Evolutionary conservation across 2,113 vertebrate genomes (phyloP).

Genomic region (Platichthys stellatus): DNA sequence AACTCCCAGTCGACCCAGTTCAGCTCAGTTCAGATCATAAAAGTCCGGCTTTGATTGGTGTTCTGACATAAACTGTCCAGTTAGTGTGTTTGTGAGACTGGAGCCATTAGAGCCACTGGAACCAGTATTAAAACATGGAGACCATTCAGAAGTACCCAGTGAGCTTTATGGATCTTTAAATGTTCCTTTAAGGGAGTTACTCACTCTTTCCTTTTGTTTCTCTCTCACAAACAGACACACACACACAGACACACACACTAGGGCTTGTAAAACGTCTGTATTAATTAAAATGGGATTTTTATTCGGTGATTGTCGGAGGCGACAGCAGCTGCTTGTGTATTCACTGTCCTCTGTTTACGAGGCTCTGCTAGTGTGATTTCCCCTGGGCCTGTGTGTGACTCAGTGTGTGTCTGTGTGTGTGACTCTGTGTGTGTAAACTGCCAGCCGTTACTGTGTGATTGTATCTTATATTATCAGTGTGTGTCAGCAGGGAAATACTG

Average conservation of each 20-base stretch:
- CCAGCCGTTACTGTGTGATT: neutral
- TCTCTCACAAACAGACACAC: neutral
- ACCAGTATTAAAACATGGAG: neutral
- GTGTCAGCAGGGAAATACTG: slow-evolving; percentile 33
- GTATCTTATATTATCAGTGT: slow-evolving; percentile 9
- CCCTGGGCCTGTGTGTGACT: slow-evolving; percentile 5
- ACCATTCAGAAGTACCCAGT: neutral
- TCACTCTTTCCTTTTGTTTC: neutral
- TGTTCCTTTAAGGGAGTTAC: neutral
- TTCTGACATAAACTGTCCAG: neutral
- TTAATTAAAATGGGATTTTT: slow-evolving; percentile 58
- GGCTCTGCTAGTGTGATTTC: slow-evolving; percentile 56
- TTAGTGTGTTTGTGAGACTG: neutral
- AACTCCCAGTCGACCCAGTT: too few species aligned
- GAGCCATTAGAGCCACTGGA: neutral
- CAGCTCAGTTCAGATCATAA: too few species aligned
- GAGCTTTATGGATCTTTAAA: neutral
- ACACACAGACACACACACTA: neutral
- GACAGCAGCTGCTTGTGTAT: slow-evolving; percentile 41
- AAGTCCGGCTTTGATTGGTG: too few species aligned
- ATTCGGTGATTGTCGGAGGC: slow-evolving; percentile 36
- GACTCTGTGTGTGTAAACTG: neutral
- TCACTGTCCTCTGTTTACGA: slow-evolving; percentile 52
- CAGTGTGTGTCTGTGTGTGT: too few species aligned
- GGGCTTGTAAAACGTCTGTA: slow-evolving; percentile 6